Evolutionary conservation across 2,113 vertebrate genomes (phyloP).

Genomic region (Platichthys stellatus): DNA sequence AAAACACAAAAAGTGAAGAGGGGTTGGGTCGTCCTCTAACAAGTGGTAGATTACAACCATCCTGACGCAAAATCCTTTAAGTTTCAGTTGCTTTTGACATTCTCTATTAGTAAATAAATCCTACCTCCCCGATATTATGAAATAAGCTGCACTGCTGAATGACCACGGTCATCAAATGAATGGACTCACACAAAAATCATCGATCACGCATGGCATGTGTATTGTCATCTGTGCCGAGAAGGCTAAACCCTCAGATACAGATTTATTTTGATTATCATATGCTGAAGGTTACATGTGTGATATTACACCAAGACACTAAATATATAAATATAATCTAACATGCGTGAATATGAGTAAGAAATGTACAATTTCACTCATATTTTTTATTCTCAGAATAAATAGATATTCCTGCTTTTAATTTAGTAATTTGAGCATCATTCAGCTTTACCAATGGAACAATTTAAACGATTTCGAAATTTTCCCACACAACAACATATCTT

Average conservation of each 20-base stretch:
- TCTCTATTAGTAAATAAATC: background rate
- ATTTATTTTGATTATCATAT: background rate
- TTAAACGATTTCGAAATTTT: background rate
- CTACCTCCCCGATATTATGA: background rate
- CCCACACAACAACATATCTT: background rate
- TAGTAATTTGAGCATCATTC: background rate
- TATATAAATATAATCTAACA: background rate
- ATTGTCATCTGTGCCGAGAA: slow-evolving; percentile 28
- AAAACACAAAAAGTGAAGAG: slow-evolving; percentile 45
- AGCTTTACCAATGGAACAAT: background rate
- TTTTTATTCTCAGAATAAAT: background rate
- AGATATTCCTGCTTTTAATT: background rate
- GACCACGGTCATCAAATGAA: slow-evolving; percentile 1
- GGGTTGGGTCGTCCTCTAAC: slow-evolving; percentile 30
- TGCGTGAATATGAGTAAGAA: no score
- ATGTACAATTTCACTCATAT: no score
- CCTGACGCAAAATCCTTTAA: slow-evolving; percentile 2
- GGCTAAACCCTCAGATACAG: background rate
- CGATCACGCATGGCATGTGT: slow-evolving; percentile 33
- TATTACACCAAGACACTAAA: no score
- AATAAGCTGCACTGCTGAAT: background rate
- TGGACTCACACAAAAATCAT: slow-evolving; percentile 9
- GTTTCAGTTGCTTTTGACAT: slow-evolving; percentile 18
- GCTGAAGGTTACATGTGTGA: no score
- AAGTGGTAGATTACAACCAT: slow-evolving; percentile 24